A percentile compares a stretch with the other conserved stretches of the same genome.
Evolutionary conservation across 1,140 invertebrate species (phyloP).

Genomic region (Zaprionus inermis): DNA sequence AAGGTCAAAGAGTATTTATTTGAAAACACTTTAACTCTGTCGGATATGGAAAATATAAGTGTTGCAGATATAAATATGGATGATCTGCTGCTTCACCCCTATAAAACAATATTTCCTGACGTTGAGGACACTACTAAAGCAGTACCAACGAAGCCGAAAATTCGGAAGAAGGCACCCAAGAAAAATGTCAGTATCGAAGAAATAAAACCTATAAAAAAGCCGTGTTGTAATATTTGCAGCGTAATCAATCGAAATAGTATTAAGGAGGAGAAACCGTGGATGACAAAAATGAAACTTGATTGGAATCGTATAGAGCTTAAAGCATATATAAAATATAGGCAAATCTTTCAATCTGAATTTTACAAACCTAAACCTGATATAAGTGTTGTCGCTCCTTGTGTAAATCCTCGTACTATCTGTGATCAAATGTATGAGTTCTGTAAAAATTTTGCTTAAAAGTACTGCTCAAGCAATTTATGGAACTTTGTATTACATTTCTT

Average conservation of each 20-base stretch:
- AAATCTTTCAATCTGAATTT: background rate
- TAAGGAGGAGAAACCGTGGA: conserved; percentile 24
- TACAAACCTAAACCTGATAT: background rate
- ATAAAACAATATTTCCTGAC: background rate
- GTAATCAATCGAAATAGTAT: background rate
- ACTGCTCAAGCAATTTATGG: conserved; percentile 17
- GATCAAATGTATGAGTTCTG: conserved; percentile 5
- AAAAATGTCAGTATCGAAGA: background rate
- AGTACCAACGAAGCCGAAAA: background rate
- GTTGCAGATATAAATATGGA: conserved; percentile 11
- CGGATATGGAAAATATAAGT: conserved; percentile 5
- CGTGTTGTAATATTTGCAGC: conserved; percentile 4
- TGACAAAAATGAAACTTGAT: conserved; percentile 44
- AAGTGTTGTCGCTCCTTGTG: background rate
- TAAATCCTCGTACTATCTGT: conserved; percentile 5
- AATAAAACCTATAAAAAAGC: background rate
- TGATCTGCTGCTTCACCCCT: conserved; percentile 16
- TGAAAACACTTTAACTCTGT: background rate
- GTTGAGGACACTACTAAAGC: background rate
- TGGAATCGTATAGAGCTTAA: conserved; percentile 42
- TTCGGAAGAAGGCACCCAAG: background rate
- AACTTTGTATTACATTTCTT: conserved; percentile 2
- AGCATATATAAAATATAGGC: conserved; percentile 36
- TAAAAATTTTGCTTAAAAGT: conserved; percentile 16
- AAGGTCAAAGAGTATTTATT: background rate